phyloP scores from a whole-genome alignment of 2,113 vertebrate species.

The Sturnus vulgaris region DNA sequence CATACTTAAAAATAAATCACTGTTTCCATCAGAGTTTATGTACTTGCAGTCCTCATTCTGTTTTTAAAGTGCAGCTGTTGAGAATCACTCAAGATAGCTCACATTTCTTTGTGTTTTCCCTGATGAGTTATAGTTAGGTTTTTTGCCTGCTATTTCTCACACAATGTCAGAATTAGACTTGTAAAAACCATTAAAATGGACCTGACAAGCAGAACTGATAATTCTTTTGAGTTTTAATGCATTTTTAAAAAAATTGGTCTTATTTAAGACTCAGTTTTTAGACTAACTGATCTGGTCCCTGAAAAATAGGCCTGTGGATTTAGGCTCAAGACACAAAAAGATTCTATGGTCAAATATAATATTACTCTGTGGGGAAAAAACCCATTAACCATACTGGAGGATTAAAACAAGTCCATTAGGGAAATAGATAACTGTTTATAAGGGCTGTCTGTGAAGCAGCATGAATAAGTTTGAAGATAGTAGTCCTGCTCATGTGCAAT shows the following conservation, averaged over 20 bases:
- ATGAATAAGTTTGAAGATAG: neutral
- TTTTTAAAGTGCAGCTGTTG: conserved; percentile 50
- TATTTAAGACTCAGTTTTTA: neutral
- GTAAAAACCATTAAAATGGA: conserved; percentile 55
- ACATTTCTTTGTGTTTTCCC: conserved; percentile 48
- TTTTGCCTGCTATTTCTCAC: conserved; percentile 47
- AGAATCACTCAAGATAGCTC: conserved; percentile 54
- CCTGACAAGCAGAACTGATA: conserved; percentile 10
- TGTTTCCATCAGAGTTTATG: conserved; percentile 41
- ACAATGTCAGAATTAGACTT: conserved; percentile 30
- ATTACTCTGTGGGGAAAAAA: neutral
- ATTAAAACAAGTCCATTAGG: neutral
- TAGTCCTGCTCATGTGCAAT: neutral
- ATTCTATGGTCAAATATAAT: neutral
- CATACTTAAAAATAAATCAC: conserved; percentile 49
- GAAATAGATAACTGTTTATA: neutral
- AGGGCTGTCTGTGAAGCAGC: neutral
- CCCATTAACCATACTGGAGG: neutral
- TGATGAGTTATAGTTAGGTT: conserved; percentile 35
- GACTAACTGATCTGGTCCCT: neutral
- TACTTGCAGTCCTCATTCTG: conserved; percentile 14
- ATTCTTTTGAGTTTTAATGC: conserved; percentile 17
- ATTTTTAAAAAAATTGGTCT: neutral
- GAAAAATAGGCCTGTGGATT: neutral
- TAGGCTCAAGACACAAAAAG: neutral